Conservation (phyloP, 2,113 vertebrate species). For the Tyto alba region DNA sequence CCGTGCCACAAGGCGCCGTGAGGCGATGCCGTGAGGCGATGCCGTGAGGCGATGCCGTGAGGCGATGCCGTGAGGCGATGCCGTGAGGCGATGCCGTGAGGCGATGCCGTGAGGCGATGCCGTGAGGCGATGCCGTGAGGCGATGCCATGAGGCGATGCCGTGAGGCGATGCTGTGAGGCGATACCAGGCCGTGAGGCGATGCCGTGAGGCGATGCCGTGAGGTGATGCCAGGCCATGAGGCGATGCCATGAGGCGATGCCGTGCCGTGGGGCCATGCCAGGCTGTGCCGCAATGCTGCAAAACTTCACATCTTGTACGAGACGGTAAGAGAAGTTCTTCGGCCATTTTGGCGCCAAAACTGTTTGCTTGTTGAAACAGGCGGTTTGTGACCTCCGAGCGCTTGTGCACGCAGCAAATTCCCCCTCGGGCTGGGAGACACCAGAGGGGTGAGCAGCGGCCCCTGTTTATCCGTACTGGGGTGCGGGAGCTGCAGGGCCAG, state of each 20-base stretch:
- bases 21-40: fast-evolving
- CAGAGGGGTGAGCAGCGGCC: fast-evolving
- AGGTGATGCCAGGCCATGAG: no score
- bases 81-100: background rate
- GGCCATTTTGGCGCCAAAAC: background rate
- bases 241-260: background rate
- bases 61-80: background rate
- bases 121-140: fast-evolving
- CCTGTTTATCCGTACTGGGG: background rate
- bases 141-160: fast-evolving
- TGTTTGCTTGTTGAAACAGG: background rate
- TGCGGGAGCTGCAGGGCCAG: background rate
- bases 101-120: background rate
- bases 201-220: fast-evolving
- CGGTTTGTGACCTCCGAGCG: fast-evolving
- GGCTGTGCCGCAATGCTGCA: background rate
- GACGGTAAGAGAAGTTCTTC: background rate
- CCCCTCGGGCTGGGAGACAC: background rate
- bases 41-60: fast-evolving
- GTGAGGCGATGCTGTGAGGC: background rate
- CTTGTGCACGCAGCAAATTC: no score
- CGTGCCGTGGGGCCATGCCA: background rate
- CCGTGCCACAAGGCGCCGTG: background rate
- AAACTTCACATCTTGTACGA: background rate
- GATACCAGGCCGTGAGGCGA: fast-evolving